These are phyloP conservation scores for Parochlus steinenii DNA, from an alignment of 2,888 invertebrate genomes.

Conservation along the genomic window DNA sequence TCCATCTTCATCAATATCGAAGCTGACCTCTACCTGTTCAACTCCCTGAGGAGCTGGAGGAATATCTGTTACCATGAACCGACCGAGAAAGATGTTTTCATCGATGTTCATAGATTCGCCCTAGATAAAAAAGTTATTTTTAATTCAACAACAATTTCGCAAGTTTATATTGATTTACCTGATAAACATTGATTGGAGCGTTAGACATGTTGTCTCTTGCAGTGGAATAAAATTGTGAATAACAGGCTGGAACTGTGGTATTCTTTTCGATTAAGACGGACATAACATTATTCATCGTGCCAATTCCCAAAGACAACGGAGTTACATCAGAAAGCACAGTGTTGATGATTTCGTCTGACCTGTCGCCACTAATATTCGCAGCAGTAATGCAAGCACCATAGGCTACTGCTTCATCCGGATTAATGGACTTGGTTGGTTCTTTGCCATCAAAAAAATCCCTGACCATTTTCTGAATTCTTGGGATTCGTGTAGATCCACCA, in stretches of 20 bases:
- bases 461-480: conserved; percentile 76
- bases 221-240: conserved; percentile 72
- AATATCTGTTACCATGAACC: conserved; percentile 65
- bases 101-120: conserved; percentile 81
- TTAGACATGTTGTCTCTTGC: conserved; percentile 85
- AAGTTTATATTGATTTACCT: no score
- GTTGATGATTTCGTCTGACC: conserved; percentile 57
- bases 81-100: conserved; percentile 74
- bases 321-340: conserved; percentile 69
- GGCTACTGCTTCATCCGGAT: conserved; percentile 85
- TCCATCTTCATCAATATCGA: conserved; percentile 80
- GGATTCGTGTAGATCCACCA: conserved; percentile 83
- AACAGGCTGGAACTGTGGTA: conserved; percentile 61
- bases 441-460: conserved; percentile 71
- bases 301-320: conserved; percentile 60
- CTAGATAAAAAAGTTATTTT: conserved; percentile 32
- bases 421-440: conserved; percentile 75
- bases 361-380: conserved; percentile 68
- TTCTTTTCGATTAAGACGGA: conserved; percentile 72
- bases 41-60: conserved; percentile 68
- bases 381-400: conserved; percentile 91
- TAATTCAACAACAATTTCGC: neutral
- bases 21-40: conserved; percentile 50
- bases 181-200: conserved; percentile 73
- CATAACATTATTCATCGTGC: conserved; percentile 74